These are phyloP conservation scores for Actinia tenebrosa DNA, from an alignment of 64 coral and sea anemone genomes.

Conservation along the genomic window DNA sequence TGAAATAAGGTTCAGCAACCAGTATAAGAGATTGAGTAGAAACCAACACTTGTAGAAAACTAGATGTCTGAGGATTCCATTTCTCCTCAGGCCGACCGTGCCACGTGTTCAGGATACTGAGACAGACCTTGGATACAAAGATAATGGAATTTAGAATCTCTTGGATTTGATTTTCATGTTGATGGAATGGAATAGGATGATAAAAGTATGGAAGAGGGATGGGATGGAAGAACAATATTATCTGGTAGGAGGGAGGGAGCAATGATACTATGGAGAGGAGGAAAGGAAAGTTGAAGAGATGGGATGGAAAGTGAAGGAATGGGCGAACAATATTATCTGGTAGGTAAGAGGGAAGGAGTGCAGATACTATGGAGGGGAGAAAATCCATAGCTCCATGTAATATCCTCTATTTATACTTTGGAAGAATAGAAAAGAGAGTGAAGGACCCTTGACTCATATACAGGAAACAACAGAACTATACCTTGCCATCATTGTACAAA, in stretches of 20 bases:
- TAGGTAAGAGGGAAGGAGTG: not conserved
- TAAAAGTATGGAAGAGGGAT: not conserved
- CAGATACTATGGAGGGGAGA: too few species aligned
- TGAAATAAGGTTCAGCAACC: conserved; percentile 93
- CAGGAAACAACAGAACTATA: not conserved
- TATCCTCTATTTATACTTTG: too few species aligned
- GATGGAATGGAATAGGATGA: too few species aligned
- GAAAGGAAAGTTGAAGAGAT: not conserved
- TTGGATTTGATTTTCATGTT: not conserved
- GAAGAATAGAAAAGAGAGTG: not conserved
- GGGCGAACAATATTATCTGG: not conserved
- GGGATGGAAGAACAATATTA: not conserved
- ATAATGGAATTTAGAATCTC: not conserved
- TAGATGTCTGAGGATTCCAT: conserved; percentile 97
- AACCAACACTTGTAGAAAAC: conserved; percentile 96
- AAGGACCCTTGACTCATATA: not conserved
- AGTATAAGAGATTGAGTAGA: conserved; percentile 97
- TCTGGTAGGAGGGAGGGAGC: not conserved
- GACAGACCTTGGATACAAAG: conserved; percentile 58
- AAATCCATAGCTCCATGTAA: too few species aligned
- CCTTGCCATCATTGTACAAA: conserved; percentile 99
- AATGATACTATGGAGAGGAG: not conserved
- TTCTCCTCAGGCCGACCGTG: conserved; percentile 97
- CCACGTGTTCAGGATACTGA: conserved; percentile 99
- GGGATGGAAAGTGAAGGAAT: not conserved